Conservation (phyloP, 2,797 vertebrate species). For the Ispidina picta region DNA sequence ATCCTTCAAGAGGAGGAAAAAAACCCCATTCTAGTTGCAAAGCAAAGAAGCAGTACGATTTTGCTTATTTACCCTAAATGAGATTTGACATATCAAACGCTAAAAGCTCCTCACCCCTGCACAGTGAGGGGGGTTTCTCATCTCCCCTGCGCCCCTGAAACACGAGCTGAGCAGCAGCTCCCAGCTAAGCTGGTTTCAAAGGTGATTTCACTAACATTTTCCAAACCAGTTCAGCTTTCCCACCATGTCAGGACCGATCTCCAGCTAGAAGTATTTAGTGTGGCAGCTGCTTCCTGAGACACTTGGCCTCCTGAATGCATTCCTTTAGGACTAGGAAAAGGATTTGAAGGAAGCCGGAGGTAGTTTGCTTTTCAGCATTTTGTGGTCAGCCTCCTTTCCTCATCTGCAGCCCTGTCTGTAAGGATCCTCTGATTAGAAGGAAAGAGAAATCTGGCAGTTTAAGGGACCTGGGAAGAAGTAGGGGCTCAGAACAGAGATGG, state of each 20-base stretch:
- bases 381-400: not conserved
- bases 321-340: conserved; percentile 31
- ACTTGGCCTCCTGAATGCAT: conserved; percentile 37
- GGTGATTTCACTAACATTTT: not conserved
- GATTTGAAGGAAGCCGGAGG: conserved; percentile 10
- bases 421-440: not conserved
- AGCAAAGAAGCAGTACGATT: not conserved
- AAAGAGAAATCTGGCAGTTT: not conserved
- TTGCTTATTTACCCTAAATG: not conserved
- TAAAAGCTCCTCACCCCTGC: not conserved
- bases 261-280: conserved; percentile 13
- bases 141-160: not conserved
- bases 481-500: not conserved
- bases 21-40: not conserved
- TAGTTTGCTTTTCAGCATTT: not conserved
- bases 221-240: conserved; percentile 31
- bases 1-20: not conserved
- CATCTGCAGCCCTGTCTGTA: not conserved
- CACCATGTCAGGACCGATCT: not conserved
- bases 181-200: not conserved
- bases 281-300: conserved; percentile 65
- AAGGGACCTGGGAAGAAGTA: not conserved
- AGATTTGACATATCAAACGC: not conserved
- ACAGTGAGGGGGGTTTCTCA: not conserved
- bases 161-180: conserved; percentile 5